phyloP scores from a whole-genome alignment of 2,888 invertebrate genomes.

The Cerceris rybyensis region DNA sequence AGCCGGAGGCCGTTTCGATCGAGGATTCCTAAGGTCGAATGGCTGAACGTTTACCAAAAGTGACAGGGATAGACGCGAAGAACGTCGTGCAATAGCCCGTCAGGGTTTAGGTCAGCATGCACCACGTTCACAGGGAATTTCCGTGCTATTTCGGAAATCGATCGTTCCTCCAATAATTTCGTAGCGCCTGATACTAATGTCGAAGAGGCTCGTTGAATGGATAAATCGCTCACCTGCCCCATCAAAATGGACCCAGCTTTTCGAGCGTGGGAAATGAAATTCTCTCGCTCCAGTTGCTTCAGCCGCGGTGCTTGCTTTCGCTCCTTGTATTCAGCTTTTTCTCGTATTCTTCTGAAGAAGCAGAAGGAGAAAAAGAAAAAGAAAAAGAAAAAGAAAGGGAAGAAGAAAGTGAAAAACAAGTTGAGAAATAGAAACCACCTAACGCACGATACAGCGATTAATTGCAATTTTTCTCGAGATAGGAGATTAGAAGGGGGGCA shows the following conservation, averaged over 20 bases:
- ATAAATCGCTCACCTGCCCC: constrained; percentile 35
- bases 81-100: constrained; percentile 9
- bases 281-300: constrained; percentile 45
- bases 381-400: too few relatives aligned
- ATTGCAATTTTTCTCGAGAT: neutral
- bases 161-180: constrained; percentile 35
- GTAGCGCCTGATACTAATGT: constrained; percentile 41
- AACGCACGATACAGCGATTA: too few relatives aligned
- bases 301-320: too few relatives aligned
- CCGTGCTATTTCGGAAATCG: constrained; percentile 46
- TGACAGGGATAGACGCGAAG: too few relatives aligned
- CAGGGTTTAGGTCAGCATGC: constrained; percentile 49
- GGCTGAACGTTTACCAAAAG: neutral
- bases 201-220: constrained; percentile 35
- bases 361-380: neutral
- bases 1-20: neutral
- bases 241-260: constrained; percentile 39
- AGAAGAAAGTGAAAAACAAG: too few relatives aligned
- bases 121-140: constrained; percentile 9
- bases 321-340: neutral
- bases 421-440: too few relatives aligned
- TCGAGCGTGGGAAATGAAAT: constrained; percentile 42
- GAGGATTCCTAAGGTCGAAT: neutral
- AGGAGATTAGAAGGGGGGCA: too few relatives aligned
- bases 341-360: neutral